Percentiles rank a stretch among this genome's conserved stretches.
phyloP scores from a whole-genome alignment of 2,888 invertebrate species.

The Agonum fuliginosum region DNA sequence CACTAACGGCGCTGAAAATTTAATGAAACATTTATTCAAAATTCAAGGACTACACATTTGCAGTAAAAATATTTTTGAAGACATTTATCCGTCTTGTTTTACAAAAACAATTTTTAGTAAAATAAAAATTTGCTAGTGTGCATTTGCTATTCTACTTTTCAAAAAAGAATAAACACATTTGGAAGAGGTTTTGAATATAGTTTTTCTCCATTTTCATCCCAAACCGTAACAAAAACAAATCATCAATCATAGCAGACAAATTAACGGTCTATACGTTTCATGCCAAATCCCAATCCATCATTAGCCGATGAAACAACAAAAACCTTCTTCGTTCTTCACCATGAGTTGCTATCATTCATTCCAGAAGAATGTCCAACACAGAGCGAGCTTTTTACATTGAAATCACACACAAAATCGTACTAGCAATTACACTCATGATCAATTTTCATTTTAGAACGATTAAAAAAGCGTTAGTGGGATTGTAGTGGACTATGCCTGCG shows the following conservation, averaged over 20 bases:
- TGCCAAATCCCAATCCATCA: conserved; percentile 51
- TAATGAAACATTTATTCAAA: no score
- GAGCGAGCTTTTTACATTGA: not conserved
- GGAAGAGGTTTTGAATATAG: not conserved
- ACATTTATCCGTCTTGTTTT: no score
- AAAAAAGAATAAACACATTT: not conserved
- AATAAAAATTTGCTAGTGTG: no score
- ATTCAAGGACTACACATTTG: no score
- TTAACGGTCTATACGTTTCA: conserved; percentile 31
- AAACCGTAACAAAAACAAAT: conserved; percentile 10
- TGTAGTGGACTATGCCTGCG: not conserved
- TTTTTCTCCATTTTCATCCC: not conserved
- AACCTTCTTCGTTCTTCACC: not conserved
- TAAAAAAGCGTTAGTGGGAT: not conserved
- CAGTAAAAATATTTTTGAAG: no score
- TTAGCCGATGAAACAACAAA: conserved; percentile 36
- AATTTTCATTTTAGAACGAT: conserved; percentile 6
- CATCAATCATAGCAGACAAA: conserved; percentile 50
- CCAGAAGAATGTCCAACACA: not conserved
- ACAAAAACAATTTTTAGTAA: no score
- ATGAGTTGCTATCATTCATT: conserved; percentile 18
- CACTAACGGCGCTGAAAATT: no score
- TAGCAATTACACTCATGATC: not conserved
- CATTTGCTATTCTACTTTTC: not conserved
- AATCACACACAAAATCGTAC: not conserved